phyloP scores from a whole-genome alignment of 2,888 invertebrate genomes.

The Zhuqinia jingwanae region DNA sequence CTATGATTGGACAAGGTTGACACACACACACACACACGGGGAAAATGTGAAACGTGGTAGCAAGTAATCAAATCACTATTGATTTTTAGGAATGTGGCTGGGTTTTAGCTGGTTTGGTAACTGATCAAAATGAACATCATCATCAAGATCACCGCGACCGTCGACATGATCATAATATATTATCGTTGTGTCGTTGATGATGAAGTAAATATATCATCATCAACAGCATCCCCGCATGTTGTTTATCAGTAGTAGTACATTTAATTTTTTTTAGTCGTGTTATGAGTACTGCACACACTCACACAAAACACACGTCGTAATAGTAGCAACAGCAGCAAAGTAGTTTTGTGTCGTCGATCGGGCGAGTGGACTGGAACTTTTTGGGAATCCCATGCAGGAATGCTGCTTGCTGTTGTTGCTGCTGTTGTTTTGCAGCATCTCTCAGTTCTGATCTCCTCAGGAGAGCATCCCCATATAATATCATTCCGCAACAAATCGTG shows the following conservation, averaged over 20 bases:
- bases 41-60: conserved; percentile 5
- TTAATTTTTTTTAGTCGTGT: not conserved
- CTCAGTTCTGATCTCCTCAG: conserved; percentile 4
- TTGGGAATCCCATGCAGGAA: conserved; percentile 65
- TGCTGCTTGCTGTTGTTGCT: not conserved
- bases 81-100: not conserved
- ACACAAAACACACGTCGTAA: conserved; percentile 29
- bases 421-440: conserved; percentile 5
- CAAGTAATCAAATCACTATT: not conserved
- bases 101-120: conserved; percentile 40
- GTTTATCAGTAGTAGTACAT: not conserved
- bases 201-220: conserved; percentile 48
- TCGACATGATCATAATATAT: conserved; percentile 23
- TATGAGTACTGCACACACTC: not conserved
- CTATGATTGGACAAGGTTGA: conserved; percentile 62
- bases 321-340: not conserved
- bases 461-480: conserved; percentile 23
- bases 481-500: conserved; percentile 57
- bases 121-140: not conserved
- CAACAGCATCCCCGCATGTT: conserved; percentile 27
- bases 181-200: conserved; percentile 31
- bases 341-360: conserved; percentile 28
- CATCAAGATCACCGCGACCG: conserved; percentile 31
- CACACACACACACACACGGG: not conserved
- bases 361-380: conserved; percentile 66